These are phyloP conservation scores for Ramazzottius varieornatus DNA, from an alignment of 2,888 invertebrate genomes.

Conservation along the genomic window DNA sequence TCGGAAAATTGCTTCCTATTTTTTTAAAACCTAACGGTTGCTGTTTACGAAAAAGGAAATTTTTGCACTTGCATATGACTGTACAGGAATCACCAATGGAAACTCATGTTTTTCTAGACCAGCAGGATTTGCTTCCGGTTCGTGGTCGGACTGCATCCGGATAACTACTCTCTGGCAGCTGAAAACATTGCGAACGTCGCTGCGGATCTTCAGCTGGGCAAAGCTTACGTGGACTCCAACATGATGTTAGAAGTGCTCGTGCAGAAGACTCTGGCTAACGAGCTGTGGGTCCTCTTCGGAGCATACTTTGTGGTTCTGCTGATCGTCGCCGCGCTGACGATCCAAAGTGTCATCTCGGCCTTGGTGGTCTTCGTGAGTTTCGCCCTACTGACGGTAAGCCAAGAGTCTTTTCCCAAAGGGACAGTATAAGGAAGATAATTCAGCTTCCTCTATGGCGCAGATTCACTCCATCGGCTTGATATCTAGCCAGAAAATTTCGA, in stretches of 20 bases:
- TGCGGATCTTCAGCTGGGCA: neutral
- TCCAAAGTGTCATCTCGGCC: neutral
- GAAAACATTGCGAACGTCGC: neutral
- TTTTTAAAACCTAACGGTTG: too few species aligned
- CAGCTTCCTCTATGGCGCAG: neutral
- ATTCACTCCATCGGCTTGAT: neutral
- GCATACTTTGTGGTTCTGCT: neutral
- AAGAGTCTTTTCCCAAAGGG: too few species aligned
- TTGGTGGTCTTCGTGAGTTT: neutral
- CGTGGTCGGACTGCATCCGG: neutral
- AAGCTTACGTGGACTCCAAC: neutral
- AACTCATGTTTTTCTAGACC: too few species aligned
- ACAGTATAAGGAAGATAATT: neutral
- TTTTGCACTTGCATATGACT: too few species aligned
- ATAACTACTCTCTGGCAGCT: neutral
- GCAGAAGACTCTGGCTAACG: neutral
- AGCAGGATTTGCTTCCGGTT: constrained; percentile 1
- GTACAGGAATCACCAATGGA: too few species aligned
- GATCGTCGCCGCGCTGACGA: neutral
- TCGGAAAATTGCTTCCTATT: too few species aligned
- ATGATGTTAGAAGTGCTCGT: neutral
- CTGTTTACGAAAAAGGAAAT: too few species aligned
- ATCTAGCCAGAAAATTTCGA: neutral
- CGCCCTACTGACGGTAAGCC: neutral
- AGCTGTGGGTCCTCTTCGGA: neutral